Conservation (phyloP, 2,797 vertebrate genomes). For the Sylvilagus floridanus region DNA sequence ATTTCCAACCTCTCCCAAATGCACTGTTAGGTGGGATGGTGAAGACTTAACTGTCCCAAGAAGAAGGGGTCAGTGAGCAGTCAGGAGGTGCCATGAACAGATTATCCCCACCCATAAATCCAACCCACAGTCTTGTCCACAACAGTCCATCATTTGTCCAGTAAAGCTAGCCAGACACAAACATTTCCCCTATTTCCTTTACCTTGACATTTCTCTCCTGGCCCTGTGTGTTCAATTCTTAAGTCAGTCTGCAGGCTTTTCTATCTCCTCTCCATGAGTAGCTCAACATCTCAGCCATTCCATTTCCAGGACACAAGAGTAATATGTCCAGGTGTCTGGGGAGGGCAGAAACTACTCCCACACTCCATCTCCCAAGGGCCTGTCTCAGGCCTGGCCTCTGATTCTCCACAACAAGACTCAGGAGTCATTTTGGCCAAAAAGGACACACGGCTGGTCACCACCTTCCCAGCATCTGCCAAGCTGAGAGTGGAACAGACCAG, state of each 20-base stretch:
- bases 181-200: background rate
- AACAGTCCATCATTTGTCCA: background rate
- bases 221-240: background rate
- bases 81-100: background rate
- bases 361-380: background rate
- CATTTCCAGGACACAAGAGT: background rate
- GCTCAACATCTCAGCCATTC: constrained; percentile 16
- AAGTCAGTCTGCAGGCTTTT: background rate
- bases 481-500: background rate
- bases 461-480: constrained; percentile 56
- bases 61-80: background rate
- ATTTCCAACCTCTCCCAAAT: background rate
- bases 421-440: constrained; percentile 18
- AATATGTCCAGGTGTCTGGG: background rate
- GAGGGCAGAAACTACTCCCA: background rate
- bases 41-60: background rate
- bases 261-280: background rate
- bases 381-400: constrained; percentile 10
- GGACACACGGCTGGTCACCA: constrained; percentile 17
- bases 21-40: background rate
- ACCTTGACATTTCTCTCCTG: background rate
- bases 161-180: background rate
- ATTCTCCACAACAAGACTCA: background rate
- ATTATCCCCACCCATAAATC: background rate
- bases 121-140: background rate